phyloP scores from a whole-genome alignment of 2,797 vertebrate genomes.

The Lithobates sylvaticus region DNA sequence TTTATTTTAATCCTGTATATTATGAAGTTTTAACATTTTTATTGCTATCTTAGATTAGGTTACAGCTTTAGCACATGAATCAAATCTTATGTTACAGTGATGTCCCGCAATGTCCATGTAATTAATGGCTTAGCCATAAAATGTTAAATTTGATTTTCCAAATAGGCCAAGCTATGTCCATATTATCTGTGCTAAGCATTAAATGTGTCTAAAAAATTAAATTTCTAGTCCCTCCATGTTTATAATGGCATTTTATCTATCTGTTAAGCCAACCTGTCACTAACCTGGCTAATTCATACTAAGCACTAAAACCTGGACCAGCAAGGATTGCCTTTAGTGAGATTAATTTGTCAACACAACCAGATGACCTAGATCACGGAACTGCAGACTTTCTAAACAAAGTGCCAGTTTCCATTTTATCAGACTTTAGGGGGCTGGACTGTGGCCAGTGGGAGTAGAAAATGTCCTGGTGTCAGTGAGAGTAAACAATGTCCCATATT shows the following conservation, averaged over 20 bases:
- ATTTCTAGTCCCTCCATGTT: background rate
- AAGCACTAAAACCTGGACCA: background rate
- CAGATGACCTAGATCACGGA: too few relatives aligned
- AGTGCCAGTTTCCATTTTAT: too few relatives aligned
- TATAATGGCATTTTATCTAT: too few relatives aligned
- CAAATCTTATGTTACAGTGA: slow-evolving; percentile 10
- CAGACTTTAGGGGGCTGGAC: too few relatives aligned
- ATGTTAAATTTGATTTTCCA: background rate
- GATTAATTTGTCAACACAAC: too few relatives aligned
- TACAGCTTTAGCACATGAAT: slow-evolving; percentile 14
- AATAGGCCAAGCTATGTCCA: background rate
- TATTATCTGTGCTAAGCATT: background rate
- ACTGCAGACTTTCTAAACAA: too few relatives aligned
- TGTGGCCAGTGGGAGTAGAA: too few relatives aligned
- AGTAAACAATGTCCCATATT: too few relatives aligned
- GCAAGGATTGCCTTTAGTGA: too few relatives aligned
- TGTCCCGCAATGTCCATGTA: slow-evolving; percentile 16
- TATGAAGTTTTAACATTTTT: slow-evolving; percentile 22
- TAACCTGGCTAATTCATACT: background rate
- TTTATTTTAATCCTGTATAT: background rate
- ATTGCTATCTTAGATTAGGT: slow-evolving; percentile 19
- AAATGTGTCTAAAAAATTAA: background rate
- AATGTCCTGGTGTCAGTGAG: too few relatives aligned
- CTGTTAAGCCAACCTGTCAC: background rate
- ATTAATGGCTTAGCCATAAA: slow-evolving; percentile 1